phyloP scores from a whole-genome alignment of 2,113 vertebrate genomes.

The Ammodytes marinus region DNA sequence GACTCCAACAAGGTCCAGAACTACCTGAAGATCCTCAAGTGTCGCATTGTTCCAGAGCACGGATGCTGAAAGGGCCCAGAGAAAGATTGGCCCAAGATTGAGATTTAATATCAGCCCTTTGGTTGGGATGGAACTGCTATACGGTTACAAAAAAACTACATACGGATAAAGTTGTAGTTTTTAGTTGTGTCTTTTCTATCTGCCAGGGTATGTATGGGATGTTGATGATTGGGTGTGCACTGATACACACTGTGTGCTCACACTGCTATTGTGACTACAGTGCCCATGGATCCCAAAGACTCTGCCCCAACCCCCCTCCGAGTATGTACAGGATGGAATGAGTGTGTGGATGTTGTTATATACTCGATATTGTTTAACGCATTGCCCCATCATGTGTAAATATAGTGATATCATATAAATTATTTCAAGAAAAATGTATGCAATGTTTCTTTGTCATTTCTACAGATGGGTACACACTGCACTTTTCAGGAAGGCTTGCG shows the following conservation, averaged over 20 bases:
- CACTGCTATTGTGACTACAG: constrained; percentile 20
- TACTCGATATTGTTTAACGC: neutral
- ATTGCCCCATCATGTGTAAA: neutral
- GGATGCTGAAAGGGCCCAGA: constrained; percentile 64
- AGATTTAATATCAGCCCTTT: neutral
- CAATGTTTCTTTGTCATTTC: constrained; percentile 10
- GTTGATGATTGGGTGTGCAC: neutral
- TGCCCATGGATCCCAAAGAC: constrained; percentile 28
- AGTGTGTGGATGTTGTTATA: constrained; percentile 3
- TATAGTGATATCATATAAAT: constrained; percentile 31
- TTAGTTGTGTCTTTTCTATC: constrained; percentile 21
- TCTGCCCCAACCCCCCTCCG: neutral
- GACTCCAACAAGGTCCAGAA: constrained; percentile 90
- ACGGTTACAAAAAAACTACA: constrained; percentile 2
- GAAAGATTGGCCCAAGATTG: neutral
- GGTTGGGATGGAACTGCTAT: neutral
- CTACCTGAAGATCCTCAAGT: constrained; percentile 90
- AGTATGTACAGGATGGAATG: neutral
- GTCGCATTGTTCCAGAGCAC: constrained; percentile 84
- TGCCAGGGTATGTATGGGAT: neutral
- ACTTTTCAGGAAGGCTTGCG: neutral
- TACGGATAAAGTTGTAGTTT: constrained; percentile 10
- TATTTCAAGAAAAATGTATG: constrained; percentile 1
- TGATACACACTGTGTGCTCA: constrained; percentile 17
- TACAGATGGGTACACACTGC: neutral